Base-by-base conservation (phyloP, 2,888 invertebrate species). In the Meloe dianella region DNA sequence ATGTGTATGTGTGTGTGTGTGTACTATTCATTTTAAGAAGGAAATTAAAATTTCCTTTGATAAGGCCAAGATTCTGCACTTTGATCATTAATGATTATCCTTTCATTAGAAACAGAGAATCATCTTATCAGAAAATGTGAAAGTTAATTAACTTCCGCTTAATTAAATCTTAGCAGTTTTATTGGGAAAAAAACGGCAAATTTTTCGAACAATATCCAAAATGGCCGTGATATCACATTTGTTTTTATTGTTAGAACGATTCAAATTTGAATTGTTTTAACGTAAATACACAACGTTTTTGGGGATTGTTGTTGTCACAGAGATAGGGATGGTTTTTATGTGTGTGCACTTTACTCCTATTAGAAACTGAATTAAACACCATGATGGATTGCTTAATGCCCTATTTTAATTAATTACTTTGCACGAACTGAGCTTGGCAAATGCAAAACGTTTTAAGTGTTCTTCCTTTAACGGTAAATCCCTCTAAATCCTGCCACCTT, bases 371-470 rank as follows among this genome's bases (percentile, higher is more conserved):
- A 77, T 78, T 78, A 77, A 78, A 77, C 74, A 71, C 73, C 71
- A 74, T 79, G 78, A 79, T 79, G 78, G 79, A 79, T 79, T 78
- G 75, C 77, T 77, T 79, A 79, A 78, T 77, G 78, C 75, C 75
- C n/a, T n/a, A 72, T 75, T 75, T 76, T 79, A 79, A 79, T 79
- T 79, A 79, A 79, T 79, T 79, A 77, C 77, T 72, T 69, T 73
- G 73, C 74, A 76, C 74, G 69, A 47, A 64, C 51, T 64, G 24
- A 51, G 56, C 54, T 57, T 62, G n/a, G 29, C 61, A 38, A 66
- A 66, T 66, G 59, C 59, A 51, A 66, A 65, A 66, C 62, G 62
- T 66, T 59, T 66, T 66, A 59, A 66, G 66, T 66, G 66, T 62
- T 62, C 51, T 54, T 17, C 41, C 30, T 54, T 35, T 29, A 62